Evolutionary conservation across 2,797 vertebrate genomes (phyloP).

Genomic region (Melanogrammus aeglefinus): DNA sequence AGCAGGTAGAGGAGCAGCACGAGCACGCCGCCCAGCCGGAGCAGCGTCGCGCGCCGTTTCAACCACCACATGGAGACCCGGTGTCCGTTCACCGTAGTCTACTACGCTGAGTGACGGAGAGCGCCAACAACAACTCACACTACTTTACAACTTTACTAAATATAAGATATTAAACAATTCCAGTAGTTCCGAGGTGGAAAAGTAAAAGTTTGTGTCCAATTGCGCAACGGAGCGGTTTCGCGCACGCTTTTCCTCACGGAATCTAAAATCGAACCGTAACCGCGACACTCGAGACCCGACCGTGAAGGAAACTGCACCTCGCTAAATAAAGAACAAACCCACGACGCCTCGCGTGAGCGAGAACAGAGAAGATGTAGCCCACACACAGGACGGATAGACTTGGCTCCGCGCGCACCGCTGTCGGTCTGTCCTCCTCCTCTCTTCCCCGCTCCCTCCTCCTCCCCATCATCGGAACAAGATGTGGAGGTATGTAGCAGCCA

Average conservation of each 20-base stretch:
- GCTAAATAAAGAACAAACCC: neutral
- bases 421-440: neutral
- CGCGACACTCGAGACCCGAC: neutral
- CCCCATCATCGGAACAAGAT: constrained; percentile 4
- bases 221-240: neutral
- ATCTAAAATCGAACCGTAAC: neutral
- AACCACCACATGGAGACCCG: neutral
- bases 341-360: neutral
- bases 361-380: neutral
- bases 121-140: neutral
- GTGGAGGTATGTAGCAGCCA: constrained; percentile 7
- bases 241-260: neutral
- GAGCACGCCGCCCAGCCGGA: constrained; percentile 39
- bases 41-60: neutral
- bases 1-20: constrained; percentile 52
- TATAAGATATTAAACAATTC: neutral
- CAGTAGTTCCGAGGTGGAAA: neutral
- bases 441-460: neutral
- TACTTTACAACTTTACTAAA: neutral
- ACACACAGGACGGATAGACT: neutral
- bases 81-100: neutral
- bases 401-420: neutral
- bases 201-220: neutral
- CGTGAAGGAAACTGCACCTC: neutral
- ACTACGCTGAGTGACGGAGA: neutral